A percentile compares a stretch with the other conserved stretches of the same genome.
phyloP scores from a whole-genome alignment of 2,113 vertebrate genomes.

The Harpagus bidentatus region DNA sequence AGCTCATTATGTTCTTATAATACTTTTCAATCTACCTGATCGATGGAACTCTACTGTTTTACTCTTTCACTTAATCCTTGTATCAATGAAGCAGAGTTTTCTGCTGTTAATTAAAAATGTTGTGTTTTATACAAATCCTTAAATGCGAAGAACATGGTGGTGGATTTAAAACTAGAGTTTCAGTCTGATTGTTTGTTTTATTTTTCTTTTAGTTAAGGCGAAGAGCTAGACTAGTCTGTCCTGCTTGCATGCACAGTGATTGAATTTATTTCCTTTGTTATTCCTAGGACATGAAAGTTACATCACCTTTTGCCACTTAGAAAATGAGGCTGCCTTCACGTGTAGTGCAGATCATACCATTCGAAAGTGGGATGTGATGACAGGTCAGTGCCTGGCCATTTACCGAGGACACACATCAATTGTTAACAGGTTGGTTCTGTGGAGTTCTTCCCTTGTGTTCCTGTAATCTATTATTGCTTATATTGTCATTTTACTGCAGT shows the following conservation, averaged over 20 bases:
- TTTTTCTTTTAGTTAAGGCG: background rate
- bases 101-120: background rate
- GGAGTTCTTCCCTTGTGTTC: background rate
- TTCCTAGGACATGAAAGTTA: slow-evolving; percentile 78
- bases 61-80: background rate
- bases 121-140: background rate
- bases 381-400: slow-evolving; percentile 74
- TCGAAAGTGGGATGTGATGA: slow-evolving; percentile 77
- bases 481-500: background rate
- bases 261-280: background rate
- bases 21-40: background rate
- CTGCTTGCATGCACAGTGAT: background rate
- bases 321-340: slow-evolving; percentile 78
- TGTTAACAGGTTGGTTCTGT: slow-evolving; percentile 73
- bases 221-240: background rate
- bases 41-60: background rate
- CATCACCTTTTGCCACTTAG: slow-evolving; percentile 81
- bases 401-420: slow-evolving; percentile 81
- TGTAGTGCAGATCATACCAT: slow-evolving; percentile 79
- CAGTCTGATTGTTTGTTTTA: background rate
- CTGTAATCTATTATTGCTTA: background rate
- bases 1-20: background rate
- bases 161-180: background rate
- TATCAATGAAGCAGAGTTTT: background rate
- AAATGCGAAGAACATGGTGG: fast-evolving